Conservation (phyloP, 1,140 invertebrate genomes). For the Pogonus chalceus region DNA sequence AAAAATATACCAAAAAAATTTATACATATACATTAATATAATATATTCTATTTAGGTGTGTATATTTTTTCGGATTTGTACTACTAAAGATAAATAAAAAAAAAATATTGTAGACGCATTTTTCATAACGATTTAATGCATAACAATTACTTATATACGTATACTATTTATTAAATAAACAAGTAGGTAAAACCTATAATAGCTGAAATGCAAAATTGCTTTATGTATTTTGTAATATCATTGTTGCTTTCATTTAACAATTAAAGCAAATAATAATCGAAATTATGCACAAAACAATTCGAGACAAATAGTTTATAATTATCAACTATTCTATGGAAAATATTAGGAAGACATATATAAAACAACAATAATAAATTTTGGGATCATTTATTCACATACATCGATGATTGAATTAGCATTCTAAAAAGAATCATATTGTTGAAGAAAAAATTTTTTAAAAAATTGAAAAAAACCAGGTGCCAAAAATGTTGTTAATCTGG, state of each 20-base stretch:
- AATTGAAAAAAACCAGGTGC: conserved; percentile 23
- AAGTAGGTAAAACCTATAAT: conserved; percentile 12
- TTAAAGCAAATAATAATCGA: conserved; percentile 9
- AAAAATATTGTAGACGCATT: conserved; percentile 29
- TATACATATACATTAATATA: conserved; percentile 18
- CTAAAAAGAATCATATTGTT: conserved; percentile 26
- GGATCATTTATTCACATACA: conserved; percentile 30
- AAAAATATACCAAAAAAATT: conserved; percentile 16
- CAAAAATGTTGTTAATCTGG: conserved; percentile 30
- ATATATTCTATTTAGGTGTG: conserved; percentile 16
- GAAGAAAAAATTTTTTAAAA: conserved; percentile 14
- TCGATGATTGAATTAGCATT: conserved; percentile 28
- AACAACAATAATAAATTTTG: conserved; percentile 20
- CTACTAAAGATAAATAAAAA: conserved; percentile 22
- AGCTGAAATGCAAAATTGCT: conserved; percentile 20
- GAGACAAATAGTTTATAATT: background rate
- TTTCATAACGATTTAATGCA: conserved; percentile 25
- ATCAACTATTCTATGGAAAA: background rate
- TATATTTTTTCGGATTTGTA: conserved; percentile 25
- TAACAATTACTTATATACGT: conserved; percentile 18
- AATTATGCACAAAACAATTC: conserved; percentile 3
- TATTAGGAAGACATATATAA: background rate
- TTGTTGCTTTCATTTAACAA: conserved; percentile 21
- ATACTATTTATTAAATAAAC: conserved; percentile 23
- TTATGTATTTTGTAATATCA: conserved; percentile 23